phyloP scores from a whole-genome alignment of 2,888 invertebrate genomes.

The Lamellibrachia columna region DNA sequence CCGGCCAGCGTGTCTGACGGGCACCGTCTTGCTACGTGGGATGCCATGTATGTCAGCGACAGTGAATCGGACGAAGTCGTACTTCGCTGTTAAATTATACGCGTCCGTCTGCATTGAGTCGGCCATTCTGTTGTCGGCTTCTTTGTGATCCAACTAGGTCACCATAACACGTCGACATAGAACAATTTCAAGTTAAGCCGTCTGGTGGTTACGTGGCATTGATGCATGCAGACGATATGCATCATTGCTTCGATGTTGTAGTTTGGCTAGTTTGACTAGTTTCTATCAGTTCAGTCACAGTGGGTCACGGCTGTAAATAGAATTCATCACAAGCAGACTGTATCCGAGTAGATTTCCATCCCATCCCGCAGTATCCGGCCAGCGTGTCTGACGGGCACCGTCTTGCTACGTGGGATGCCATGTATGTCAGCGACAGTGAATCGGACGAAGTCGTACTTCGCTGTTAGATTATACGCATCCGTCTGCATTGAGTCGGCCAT shows the following conservation, averaged over 20 bases:
- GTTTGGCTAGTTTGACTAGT: too few relatives aligned
- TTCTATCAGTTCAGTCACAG: too few relatives aligned
- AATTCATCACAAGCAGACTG: too few relatives aligned
- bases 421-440: slow-evolving; percentile 38
- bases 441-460: slow-evolving; percentile 36
- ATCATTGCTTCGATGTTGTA: too few relatives aligned
- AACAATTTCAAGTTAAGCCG: too few relatives aligned
- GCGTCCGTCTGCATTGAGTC: not conserved
- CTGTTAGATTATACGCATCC: not conserved
- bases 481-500: not conserved
- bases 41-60: slow-evolving; percentile 39
- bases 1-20: slow-evolving; percentile 25
- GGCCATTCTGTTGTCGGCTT: not conserved
- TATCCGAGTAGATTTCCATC: not conserved
- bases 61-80: slow-evolving; percentile 38
- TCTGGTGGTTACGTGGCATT: too few relatives aligned
- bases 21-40: slow-evolving; percentile 24
- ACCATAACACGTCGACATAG: too few relatives aligned
- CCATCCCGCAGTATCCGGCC: not conserved
- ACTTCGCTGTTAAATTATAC: slow-evolving; percentile 7
- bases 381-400: slow-evolving; percentile 30
- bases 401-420: slow-evolving; percentile 30
- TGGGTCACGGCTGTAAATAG: too few relatives aligned
- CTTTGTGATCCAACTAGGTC: too few relatives aligned
- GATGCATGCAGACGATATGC: too few relatives aligned